Base-by-base conservation (phyloP, 2,113 vertebrate species). In the Gyps fulvus region DNA sequence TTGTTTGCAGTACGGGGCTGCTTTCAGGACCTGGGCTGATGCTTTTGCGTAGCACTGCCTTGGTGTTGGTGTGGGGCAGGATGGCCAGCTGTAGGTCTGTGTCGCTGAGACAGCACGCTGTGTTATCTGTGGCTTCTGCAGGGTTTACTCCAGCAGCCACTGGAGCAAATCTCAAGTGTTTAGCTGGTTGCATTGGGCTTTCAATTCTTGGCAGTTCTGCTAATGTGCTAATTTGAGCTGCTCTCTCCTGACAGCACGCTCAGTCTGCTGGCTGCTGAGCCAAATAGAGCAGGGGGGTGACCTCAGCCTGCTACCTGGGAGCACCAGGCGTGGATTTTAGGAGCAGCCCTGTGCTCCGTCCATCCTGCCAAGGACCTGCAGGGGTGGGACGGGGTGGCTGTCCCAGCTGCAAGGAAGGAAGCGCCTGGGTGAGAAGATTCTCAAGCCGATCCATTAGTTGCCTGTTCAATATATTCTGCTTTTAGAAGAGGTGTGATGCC, bases 131-230 rank as follows among this genome's bases (percentile, higher is more conserved):
- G 77, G 69, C 65, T 87, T 50, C n/a, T 67, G 73, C 61, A 70
- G 81, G 50, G 69, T 50, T 90, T 83, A 78, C 50, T 95, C 20
- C 65, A 84, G 90, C 83, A 89, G 72, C 81, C 87, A 57, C 87
- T 40, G 65, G 90, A 93, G 89, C 57, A 87, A 85, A 89, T 82
- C 89, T 96, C 90, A 85, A 95, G 89, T 25, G 83, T 52, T 89
- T 59, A 87, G 81, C 65, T 91, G 91, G 84, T 82, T 76, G 84
- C 81, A 72, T 36, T 14, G 54, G 87, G 89, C 87, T 93, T 95
- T 96, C 69, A 50, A 9, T 82, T 84, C 94, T 95, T 97, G 96
- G 95, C 91, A 95, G 66, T 87, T 95, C 23, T 96, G 69, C 77
- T 95, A 89, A 93, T 74, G 81, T 94, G 93, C 91, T 96, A 93